Percentiles rank a stretch among this genome's conserved stretches.
Conservation (phyloP, 2,797 vertebrate species). For the Poecilia velifera region DNA sequence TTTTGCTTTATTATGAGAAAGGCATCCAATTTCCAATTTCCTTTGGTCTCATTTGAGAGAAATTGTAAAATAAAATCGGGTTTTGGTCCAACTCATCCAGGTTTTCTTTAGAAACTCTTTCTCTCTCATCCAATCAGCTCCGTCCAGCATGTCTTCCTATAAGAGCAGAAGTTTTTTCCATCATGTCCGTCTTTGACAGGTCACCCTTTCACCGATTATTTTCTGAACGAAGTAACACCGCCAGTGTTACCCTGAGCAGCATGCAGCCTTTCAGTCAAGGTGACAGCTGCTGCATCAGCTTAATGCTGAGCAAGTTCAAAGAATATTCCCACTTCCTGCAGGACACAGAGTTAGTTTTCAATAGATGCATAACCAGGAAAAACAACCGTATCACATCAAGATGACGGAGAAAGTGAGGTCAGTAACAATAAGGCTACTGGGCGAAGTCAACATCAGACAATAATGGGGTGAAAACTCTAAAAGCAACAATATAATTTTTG, state of each 20-base stretch:
- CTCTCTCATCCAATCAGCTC: background rate
- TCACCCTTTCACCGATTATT: background rate
- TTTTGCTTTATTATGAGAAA: background rate
- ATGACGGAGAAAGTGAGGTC: slow-evolving; percentile 27
- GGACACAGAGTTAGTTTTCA: background rate
- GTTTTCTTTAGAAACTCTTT: background rate
- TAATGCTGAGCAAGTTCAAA: background rate
- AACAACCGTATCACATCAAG: background rate
- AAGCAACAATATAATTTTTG: background rate
- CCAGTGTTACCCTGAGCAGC: slow-evolving; percentile 4
- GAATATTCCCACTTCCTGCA: slow-evolving; percentile 17
- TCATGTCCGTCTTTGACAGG: background rate
- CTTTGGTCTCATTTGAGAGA: background rate
- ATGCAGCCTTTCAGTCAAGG: slow-evolving; percentile 17
- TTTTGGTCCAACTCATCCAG: background rate
- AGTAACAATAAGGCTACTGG: background rate
- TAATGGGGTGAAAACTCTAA: background rate
- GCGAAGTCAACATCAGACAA: background rate
- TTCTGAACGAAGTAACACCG: slow-evolving; percentile 2
- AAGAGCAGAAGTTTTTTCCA: background rate
- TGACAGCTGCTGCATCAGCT: slow-evolving; percentile 44
- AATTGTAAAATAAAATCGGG: background rate
- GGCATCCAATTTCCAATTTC: background rate
- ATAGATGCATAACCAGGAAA: background rate
- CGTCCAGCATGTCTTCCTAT: background rate